Evolutionary conservation across 1,140 invertebrate species (phyloP).

Genomic region (Kradibia gibbosae): DNA sequence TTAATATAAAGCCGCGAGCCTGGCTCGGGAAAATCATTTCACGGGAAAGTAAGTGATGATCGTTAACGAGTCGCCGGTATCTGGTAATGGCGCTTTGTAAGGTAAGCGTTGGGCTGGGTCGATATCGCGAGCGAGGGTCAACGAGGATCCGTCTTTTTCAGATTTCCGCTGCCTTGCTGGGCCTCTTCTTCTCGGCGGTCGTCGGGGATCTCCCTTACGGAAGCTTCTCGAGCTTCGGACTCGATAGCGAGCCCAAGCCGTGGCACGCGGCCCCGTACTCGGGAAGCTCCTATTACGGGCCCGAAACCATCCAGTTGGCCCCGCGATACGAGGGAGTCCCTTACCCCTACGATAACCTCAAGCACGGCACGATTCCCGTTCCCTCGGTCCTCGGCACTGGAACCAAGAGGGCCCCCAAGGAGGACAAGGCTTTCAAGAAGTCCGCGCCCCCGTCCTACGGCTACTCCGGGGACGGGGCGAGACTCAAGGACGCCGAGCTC

Average conservation of each 20-base stretch:
- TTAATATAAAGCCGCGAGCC: conserved; percentile 40
- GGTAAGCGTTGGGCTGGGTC: conserved; percentile 1
- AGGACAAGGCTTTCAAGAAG: conserved; percentile 62
- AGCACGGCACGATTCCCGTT: conserved; percentile 33
- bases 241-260: conserved; percentile 25
- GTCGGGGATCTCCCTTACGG: conserved; percentile 42
- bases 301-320: conserved; percentile 48
- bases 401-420: conserved; percentile 55
- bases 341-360: conserved; percentile 10
- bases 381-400: not conserved
- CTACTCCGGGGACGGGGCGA: conserved; percentile 46
- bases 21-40: conserved; percentile 16
- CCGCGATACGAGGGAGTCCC: not conserved
- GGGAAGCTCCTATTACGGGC: not conserved
- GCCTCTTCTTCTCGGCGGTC: conserved; percentile 33
- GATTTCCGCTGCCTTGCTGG: conserved; percentile 51
- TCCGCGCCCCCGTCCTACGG: conserved; percentile 50
- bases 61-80: conserved; percentile 1
- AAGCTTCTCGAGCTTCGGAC: conserved; percentile 26
- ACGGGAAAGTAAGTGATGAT: conserved; percentile 46
- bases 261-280: conserved; percentile 47
- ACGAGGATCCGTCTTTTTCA: conserved; percentile 32
- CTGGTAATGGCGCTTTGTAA: conserved; percentile 33
- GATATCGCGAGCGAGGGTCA: not conserved
- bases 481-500: conserved; percentile 51